A percentile compares a stretch with the other conserved stretches of the same genome.
phyloP scores from a whole-genome alignment of 2,797 vertebrate genomes.

The Taeniopygia guttata region DNA sequence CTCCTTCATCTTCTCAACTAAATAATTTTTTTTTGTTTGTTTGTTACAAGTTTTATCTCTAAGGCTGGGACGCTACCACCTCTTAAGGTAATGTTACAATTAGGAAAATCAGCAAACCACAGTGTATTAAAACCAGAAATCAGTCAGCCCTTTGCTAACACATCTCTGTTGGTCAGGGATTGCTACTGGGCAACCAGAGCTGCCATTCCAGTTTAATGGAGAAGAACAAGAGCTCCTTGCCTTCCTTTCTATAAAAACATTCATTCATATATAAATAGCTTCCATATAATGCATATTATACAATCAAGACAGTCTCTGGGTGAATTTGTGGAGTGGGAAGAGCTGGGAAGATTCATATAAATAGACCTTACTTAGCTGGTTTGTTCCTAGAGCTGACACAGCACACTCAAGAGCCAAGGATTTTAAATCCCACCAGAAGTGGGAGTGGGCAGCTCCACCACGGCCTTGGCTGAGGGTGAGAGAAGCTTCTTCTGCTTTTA shows the following conservation, averaged over 20 bases:
- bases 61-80: constrained; percentile 46
- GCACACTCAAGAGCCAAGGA: neutral
- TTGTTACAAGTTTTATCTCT: constrained; percentile 41
- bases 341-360: constrained; percentile 56
- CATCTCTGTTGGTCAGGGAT: neutral
- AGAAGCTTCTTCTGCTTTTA: neutral
- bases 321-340: constrained; percentile 45
- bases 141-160: constrained; percentile 1
- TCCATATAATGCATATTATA: constrained; percentile 64
- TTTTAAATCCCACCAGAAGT: neutral
- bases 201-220: neutral
- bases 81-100: constrained; percentile 22
- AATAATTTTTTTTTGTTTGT: neutral
- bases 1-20: constrained; percentile 76
- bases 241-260: constrained; percentile 62
- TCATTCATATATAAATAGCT: constrained; percentile 72
- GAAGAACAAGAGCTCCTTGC: constrained; percentile 14
- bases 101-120: constrained; percentile 54
- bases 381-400: neutral
- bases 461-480: neutral
- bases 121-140: constrained; percentile 13
- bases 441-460: neutral
- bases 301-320: constrained; percentile 64
- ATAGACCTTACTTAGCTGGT: constrained; percentile 27
- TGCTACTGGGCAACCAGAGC: neutral